A percentile compares a stretch with the other conserved stretches of the same genome.
These are phyloP conservation scores for Aythya fuligula DNA, from an alignment of 2,797 vertebrate species.

Conservation along the genomic window DNA sequence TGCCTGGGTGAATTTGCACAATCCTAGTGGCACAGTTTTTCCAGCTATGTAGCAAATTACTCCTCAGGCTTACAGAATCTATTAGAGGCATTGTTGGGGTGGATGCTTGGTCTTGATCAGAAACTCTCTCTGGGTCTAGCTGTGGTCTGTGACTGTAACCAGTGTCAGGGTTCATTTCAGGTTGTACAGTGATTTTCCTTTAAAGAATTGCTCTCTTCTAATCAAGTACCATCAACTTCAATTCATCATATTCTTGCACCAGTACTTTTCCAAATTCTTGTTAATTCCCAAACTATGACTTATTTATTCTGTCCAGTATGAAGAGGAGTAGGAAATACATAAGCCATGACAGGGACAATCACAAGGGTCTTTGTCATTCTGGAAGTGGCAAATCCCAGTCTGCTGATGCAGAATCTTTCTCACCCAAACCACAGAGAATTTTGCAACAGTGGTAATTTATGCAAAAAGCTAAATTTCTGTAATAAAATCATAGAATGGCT, in stretches of 20 bases:
- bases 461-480: rapidly evolving
- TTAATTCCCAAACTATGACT: not conserved
- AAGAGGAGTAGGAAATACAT: not conserved
- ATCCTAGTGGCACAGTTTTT: not conserved
- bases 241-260: rapidly evolving
- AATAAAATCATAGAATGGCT: not conserved
- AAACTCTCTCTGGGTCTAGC: not conserved
- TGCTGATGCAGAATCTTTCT: not conserved
- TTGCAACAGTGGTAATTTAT: not conserved
- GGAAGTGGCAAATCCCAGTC: not conserved
- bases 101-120: not conserved
- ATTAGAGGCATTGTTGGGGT: not conserved
- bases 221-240: not conserved
- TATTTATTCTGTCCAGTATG: not conserved
- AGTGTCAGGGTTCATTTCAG: not conserved
- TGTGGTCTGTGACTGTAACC: not conserved
- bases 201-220: not conserved
- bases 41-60: not conserved
- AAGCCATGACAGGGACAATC: not conserved
- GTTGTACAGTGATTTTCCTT: not conserved
- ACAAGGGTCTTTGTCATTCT: not conserved
- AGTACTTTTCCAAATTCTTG: not conserved
- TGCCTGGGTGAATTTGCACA: not conserved
- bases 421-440: not conserved
- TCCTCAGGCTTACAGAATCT: not conserved